A percentile compares a stretch with the other conserved stretches of the same genome.
Conservation (phyloP, 2,797 vertebrate genomes). For the Pachyuromys duprasi region DNA sequence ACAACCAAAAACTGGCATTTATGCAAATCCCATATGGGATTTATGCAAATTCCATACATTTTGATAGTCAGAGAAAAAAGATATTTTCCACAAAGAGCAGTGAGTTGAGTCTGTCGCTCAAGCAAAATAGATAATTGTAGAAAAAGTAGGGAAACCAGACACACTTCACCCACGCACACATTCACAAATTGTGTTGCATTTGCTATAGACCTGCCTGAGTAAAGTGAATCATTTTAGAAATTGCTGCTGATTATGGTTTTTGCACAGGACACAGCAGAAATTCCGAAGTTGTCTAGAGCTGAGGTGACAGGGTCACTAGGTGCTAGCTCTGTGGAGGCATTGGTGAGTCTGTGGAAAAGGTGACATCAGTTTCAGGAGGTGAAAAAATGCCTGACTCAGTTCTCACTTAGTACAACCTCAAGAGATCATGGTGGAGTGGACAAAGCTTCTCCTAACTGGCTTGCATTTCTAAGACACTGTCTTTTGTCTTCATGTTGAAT, state of each 20-base stretch:
- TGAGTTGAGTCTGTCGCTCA: neutral
- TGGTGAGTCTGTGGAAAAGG: conserved; percentile 7
- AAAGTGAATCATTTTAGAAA: conserved; percentile 67
- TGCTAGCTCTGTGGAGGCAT: neutral
- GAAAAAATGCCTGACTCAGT: conserved; percentile 27
- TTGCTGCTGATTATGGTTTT: conserved; percentile 44
- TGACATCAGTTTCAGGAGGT: conserved; percentile 52
- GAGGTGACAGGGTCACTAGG: neutral
- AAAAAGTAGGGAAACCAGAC: conserved; percentile 26
- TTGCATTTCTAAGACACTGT: conserved; percentile 5
- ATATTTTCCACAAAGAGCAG: conserved; percentile 11
- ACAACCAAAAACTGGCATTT: neutral
- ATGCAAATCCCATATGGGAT: conserved; percentile 34
- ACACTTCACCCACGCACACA: neutral
- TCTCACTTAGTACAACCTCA: conserved; percentile 41
- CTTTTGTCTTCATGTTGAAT: neutral
- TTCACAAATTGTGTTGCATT: conserved; percentile 62
- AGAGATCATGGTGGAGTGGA: conserved; percentile 11
- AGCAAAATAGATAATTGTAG: conserved; percentile 58
- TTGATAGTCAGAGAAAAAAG: conserved; percentile 54
- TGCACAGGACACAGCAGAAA: neutral
- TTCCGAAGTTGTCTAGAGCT: neutral
- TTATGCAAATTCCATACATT: conserved; percentile 51
- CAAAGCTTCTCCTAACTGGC: conserved; percentile 21
- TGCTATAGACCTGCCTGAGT: conserved; percentile 29